Evolutionary conservation across 1,140 invertebrate species (phyloP), one percentile per base, ranked within the genome.

Genomic region (Drosophila ogumai): DNA sequence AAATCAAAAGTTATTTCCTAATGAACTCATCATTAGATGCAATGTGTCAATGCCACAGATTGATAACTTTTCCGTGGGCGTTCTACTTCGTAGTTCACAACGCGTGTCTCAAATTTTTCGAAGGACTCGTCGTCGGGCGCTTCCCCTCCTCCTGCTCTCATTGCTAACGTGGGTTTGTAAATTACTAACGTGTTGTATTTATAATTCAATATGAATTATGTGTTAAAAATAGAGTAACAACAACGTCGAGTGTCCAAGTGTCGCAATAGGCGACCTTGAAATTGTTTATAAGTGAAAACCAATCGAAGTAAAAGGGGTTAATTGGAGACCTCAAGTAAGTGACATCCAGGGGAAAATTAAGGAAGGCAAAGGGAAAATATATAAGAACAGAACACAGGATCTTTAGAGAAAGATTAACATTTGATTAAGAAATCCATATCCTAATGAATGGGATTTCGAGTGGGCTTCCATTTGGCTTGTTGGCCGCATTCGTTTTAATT

Each of bases 151-250:
- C 2, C 15, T 6, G 3, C 1, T 36, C 25, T 3, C 28, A 12
- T 5, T 6, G 28, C 15, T 22, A 22, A 31, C 22, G 31, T 44
- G 12, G 22, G 36, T 25, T 55, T 68, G 47, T 59, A 76, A 76
- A 68, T 55, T 60, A 68, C 31, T 76, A 76, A 68, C 56, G 49
- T 34, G 32, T 40, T 59, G 43, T 76, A 76, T 76, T 76, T 76
- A 76, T 76, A 77, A 76, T 76, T 76, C 41, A 76, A 76, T 76
- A 60, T 59, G 49, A 76, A 55, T 68, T 76, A 76, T 76, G 73
- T 58, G 55, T 41, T 76, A 76, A 76, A 76, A 76, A 76, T 76
- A 76, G 73, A 38, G 22, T 38, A 50, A 34, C 38, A 56, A 49
- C 58, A 32, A 50, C 43, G 58, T n/a, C 43, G 31, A 22, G 52